phyloP scores from a whole-genome alignment of 2,113 vertebrate genomes.

The Orycteropus afer region DNA sequence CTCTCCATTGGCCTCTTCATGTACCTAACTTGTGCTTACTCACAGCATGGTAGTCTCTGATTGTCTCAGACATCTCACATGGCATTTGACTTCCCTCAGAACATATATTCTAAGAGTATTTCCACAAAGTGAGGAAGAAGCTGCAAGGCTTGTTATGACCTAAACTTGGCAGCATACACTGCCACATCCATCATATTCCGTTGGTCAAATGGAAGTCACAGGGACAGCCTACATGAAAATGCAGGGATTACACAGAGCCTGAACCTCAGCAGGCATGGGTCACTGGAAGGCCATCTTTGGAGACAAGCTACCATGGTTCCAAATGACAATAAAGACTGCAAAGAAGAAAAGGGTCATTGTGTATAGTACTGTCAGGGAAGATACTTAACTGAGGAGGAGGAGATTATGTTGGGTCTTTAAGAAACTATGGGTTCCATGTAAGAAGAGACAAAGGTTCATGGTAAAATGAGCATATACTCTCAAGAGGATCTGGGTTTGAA shows the following conservation, averaged over 20 bases:
- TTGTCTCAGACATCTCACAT: background rate
- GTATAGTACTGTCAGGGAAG: background rate
- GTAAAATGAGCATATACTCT: background rate
- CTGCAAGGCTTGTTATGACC: background rate
- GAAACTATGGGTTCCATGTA: background rate
- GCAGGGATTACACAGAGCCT: background rate
- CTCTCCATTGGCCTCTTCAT: background rate
- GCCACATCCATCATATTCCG: background rate
- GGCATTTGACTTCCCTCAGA: background rate
- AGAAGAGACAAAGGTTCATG: background rate
- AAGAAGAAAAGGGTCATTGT: background rate
- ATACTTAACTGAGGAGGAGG: background rate
- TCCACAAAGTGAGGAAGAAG: background rate
- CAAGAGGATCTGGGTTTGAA: background rate
- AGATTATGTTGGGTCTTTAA: background rate
- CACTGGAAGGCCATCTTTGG: background rate
- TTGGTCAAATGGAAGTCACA: background rate
- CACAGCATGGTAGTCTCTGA: background rate
- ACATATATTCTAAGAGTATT: background rate
- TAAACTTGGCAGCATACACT: background rate
- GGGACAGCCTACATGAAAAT: background rate
- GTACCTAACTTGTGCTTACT: background rate
- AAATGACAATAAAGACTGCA: background rate
- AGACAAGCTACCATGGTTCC: background rate
- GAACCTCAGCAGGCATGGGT: background rate